Base-by-base conservation (phyloP, 2,113 vertebrate species). In the Pogonocichla stellata region DNA sequence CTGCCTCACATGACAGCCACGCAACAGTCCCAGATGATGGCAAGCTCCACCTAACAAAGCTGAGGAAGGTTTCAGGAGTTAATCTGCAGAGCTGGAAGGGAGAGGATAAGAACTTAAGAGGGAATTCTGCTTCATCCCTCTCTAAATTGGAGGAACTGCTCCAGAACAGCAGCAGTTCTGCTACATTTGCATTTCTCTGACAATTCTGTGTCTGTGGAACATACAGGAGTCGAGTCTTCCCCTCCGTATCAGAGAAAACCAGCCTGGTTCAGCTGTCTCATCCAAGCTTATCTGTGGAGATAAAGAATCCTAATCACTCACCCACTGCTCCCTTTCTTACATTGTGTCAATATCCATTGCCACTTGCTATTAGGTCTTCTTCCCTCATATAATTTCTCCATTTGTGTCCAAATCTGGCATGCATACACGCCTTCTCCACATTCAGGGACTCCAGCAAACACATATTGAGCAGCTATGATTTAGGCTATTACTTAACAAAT, bases 261-360 rank as follows among this genome's bases (percentile, higher is more conserved):
- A 73, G 45, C 38, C 85, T 60, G 64, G 38, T 88, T 93, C 74
- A 93, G 79, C 64, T 61, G 56, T 56, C 71, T 83, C 75, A 70
- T 70, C 47, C 54, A 83, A 36, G 71, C 91, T 95, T 94, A 96
- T 86, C 90, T 94, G 67, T 0, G 0, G 54, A 88, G 79, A 95
- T 96, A 95, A 95, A 66, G 81, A 66, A 82, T 72, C 29, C 90
- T 88, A 73, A 91, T 80, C 23, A 1, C 82, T 74, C n/a, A 86
- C 72, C 62, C 45, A 45, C 71, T 69, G 54, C 5, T 94, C 81
- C 74, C 81, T 91, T 80, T 75, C 75, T 2, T 90, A 62, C 62
- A 19, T 45, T 91, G 34, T 81, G 87, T 94, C 94, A 94, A 90
- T 67, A 93, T 8, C 19, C 47, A 74, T 40, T 96, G 94, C 88